A percentile compares a stretch with the other conserved stretches of the same genome.
Conservation (phyloP, 2,797 vertebrate genomes). For the Tiaroga cobitis region DNA sequence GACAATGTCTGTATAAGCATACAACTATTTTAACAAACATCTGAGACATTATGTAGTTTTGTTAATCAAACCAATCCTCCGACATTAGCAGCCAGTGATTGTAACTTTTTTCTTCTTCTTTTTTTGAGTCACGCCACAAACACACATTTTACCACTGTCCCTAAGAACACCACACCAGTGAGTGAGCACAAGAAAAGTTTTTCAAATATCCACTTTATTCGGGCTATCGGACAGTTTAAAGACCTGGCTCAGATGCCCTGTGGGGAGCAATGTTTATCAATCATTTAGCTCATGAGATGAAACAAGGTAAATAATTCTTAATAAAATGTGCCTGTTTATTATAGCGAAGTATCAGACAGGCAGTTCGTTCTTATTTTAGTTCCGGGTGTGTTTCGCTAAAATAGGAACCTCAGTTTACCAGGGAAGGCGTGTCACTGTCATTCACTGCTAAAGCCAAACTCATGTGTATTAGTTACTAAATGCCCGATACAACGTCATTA, state of each 20-base stretch:
- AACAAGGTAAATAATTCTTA: constrained; percentile 13
- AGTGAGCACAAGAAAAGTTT: constrained; percentile 48
- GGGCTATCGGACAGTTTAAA: neutral
- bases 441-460: constrained; percentile 19
- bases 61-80: neutral
- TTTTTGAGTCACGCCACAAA: neutral
- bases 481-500: constrained; percentile 38
- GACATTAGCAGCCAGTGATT: neutral
- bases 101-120: neutral
- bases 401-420: constrained; percentile 12
- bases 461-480: neutral
- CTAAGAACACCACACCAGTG: constrained; percentile 10
- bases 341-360: constrained; percentile 5
- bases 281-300: constrained; percentile 7
- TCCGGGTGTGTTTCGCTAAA: constrained; percentile 70
- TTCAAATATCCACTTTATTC: constrained; percentile 22
- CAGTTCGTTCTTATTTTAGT: constrained; percentile 62
- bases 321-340: neutral
- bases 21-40: neutral
- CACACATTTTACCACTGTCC: constrained; percentile 6
- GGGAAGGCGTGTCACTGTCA: constrained; percentile 43
- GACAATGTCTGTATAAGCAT: too few relatives aligned
- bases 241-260: neutral
- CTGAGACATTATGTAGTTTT: neutral
- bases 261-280: neutral